Evolutionary conservation across 2,888 invertebrate species (phyloP).

Genomic region (Apamea anceps): DNA sequence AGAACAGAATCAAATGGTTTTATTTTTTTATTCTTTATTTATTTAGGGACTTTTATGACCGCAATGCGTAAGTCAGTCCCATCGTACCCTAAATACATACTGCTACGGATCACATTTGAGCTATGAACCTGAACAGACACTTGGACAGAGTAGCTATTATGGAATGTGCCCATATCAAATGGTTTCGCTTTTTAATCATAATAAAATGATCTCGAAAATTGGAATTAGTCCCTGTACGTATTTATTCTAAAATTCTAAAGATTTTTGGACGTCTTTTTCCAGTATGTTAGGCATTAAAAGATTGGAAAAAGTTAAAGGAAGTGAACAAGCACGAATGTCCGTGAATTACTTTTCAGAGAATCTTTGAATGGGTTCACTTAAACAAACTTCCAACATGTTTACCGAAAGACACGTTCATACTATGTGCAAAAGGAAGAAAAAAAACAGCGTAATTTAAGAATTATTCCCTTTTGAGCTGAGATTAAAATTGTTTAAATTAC

Average conservation of each 20-base stretch:
- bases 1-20: too few relatives aligned
- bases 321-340: conserved; percentile 11
- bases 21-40: too few relatives aligned
- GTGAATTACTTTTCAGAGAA: conserved; percentile 33
- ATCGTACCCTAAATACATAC: too few relatives aligned
- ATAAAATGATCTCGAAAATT: background rate
- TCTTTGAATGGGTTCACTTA: conserved; percentile 30
- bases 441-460: background rate
- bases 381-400: conserved; percentile 39
- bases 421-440: background rate
- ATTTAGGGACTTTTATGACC: too few relatives aligned
- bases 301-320: conserved; percentile 11
- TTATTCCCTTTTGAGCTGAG: background rate
- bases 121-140: too few relatives aligned
- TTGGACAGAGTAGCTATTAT: too few relatives aligned
- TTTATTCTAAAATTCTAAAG: background rate
- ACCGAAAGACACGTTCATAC: conserved; percentile 16
- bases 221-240: background rate
- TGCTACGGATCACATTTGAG: too few relatives aligned
- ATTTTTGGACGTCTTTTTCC: background rate
- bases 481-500: background rate
- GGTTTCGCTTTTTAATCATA: background rate
- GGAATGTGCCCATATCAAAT: too few relatives aligned
- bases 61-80: too few relatives aligned
- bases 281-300: conserved; percentile 9